These are phyloP conservation scores for Fulica atra DNA, from an alignment of 2,113 vertebrate genomes.

Conservation along the genomic window DNA sequence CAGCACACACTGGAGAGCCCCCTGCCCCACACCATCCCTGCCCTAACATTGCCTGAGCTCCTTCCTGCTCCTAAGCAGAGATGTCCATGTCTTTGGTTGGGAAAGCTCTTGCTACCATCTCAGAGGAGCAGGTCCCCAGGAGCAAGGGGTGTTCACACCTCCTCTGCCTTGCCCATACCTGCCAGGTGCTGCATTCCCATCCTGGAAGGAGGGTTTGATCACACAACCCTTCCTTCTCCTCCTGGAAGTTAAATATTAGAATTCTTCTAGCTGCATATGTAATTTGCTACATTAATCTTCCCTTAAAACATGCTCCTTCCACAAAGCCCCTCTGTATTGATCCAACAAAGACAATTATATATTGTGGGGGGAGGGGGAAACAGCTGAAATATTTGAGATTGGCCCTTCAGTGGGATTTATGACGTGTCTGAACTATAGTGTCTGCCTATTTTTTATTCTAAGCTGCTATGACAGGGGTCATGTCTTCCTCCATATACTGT, in stretches of 20 bases:
- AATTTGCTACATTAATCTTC: slow-evolving; percentile 61
- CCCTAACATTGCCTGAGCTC: not conserved
- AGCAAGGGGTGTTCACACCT: not conserved
- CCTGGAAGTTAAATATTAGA: slow-evolving; percentile 24
- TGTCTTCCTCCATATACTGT: slow-evolving; percentile 46
- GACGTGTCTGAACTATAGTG: slow-evolving; percentile 38
- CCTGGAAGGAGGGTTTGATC: not conserved
- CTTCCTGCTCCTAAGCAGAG: not conserved
- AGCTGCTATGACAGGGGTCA: slow-evolving; percentile 67
- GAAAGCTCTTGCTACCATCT: not conserved
- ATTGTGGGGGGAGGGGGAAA: not conserved
- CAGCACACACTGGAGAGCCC: not conserved
- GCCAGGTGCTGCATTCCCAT: fast-evolving
- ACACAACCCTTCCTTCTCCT: not conserved
- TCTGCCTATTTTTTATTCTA: slow-evolving; percentile 71
- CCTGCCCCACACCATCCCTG: not conserved
- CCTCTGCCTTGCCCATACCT: not conserved
- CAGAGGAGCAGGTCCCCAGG: not conserved
- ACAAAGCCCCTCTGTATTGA: slow-evolving; percentile 72
- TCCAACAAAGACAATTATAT: slow-evolving; percentile 69
- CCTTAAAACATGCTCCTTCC: slow-evolving; percentile 11
- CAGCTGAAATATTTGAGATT: slow-evolving; percentile 65
- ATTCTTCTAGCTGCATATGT: slow-evolving; percentile 23
- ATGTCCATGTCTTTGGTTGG: fast-evolving
- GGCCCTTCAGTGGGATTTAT: slow-evolving; percentile 60